Evolutionary conservation across 2,888 invertebrate species (phyloP).

Genomic region (Pheosia gnoma): DNA sequence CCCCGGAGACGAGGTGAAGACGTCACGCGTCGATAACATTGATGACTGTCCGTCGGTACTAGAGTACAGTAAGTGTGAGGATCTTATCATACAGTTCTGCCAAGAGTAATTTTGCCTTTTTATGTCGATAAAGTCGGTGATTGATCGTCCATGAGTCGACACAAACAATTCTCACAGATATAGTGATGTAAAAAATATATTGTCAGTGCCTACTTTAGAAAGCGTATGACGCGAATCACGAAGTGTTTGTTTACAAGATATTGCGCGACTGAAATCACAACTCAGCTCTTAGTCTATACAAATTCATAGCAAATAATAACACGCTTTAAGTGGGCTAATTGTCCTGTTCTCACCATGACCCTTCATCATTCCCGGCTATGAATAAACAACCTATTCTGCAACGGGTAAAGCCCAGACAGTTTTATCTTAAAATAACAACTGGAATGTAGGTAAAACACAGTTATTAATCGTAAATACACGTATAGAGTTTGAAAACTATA

Average conservation of each 20-base stretch:
- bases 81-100: neutral
- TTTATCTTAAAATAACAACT: neutral
- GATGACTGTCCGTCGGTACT: constrained; percentile 2
- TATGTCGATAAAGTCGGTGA: neutral
- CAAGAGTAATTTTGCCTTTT: neutral
- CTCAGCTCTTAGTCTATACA: too few relatives aligned
- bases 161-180: neutral
- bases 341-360: too few relatives aligned
- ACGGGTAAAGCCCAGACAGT: neutral
- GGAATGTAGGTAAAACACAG: neutral
- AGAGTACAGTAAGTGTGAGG: neutral
- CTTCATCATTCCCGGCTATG: too few relatives aligned
- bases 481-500: neutral
- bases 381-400: neutral
- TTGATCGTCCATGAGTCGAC: neutral
- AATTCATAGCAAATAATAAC: too few relatives aligned
- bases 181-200: neutral
- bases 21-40: constrained; percentile 42
- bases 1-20: constrained; percentile 50
- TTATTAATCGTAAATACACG: neutral
- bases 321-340: too few relatives aligned
- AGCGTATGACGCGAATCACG: too few relatives aligned
- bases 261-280: too few relatives aligned
- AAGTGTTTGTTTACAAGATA: too few relatives aligned
- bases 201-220: too few relatives aligned